These are phyloP conservation scores for Aphelenchoides fujianensis DNA, from an alignment of 1,140 invertebrate species.

Conservation along the genomic window DNA sequence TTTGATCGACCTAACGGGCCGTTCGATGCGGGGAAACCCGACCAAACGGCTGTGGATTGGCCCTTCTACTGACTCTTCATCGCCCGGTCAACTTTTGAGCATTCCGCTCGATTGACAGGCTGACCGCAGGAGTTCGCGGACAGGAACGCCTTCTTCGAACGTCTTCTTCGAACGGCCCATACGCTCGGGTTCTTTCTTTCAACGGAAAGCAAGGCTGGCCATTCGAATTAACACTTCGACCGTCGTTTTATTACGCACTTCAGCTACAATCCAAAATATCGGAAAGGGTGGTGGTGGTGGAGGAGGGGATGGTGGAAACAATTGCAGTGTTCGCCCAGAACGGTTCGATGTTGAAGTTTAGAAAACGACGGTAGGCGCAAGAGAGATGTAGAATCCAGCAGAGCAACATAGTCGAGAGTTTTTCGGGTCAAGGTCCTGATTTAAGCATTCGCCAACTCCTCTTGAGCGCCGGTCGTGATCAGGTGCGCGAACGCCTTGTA, in stretches of 20 bases:
- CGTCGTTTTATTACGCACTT: conserved; percentile 2
- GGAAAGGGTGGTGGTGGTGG: background rate
- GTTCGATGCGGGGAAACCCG: too few species aligned
- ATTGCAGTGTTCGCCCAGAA: background rate
- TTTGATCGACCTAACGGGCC: too few species aligned
- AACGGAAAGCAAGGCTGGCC: too few species aligned
- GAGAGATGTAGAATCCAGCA: background rate
- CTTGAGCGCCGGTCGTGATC: conserved; percentile 62
- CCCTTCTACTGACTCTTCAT: too few species aligned
- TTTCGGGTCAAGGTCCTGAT: conserved; percentile 17
- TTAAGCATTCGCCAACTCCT: conserved; percentile 60
- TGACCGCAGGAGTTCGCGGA: too few species aligned
- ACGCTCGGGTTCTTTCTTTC: background rate
- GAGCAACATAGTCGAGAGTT: background rate
- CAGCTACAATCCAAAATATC: background rate
- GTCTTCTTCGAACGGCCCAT: too few species aligned
- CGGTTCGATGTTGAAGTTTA: background rate
- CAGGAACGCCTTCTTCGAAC: too few species aligned
- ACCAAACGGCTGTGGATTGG: too few species aligned
- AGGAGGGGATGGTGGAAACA: background rate
- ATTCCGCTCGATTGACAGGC: too few species aligned
- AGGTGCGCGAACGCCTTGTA: conserved; percentile 63
- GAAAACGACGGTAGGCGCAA: background rate
- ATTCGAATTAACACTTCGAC: background rate
- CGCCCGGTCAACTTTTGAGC: too few species aligned